Evolutionary conservation across 1,140 invertebrate genomes (phyloP), one percentile per base, ranked within the genome.

Genomic region (Drosophila equinoxialis): DNA sequence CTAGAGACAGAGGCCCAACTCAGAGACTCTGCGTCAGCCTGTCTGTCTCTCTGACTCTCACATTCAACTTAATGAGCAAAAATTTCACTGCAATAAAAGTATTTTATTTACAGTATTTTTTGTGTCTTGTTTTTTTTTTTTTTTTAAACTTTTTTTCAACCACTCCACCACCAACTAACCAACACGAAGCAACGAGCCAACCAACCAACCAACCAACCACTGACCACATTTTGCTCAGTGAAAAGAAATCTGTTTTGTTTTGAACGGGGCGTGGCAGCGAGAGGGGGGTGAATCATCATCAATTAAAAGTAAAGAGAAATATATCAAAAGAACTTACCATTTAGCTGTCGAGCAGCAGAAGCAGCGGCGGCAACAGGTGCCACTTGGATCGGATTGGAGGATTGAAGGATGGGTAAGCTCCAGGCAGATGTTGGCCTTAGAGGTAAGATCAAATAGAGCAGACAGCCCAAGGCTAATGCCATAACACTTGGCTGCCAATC

Each of bases 31-130:
- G 37, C 11, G 3, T 39, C 37, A 3, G 37, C 11, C 35, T 70
- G 30, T 30, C 69, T 73, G 37, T 8, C 41, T 76, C 68, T 51
- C 17, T 39, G 74, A 59, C 83, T 86, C 83, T 87, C 83, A 87
- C 79, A 87, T 67, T 71, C 11, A 69, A 42, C 60, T 87, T 87
- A 89, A 87, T 87, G 83, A 89, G 81, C 72, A 69, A 68, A 87
- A 86, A 86, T 87, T 87, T 87, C 83, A 87, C 83, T 87, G 70
- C 70, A 72, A 89, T 87, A 87, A 87, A 86, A 83, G 62, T 67
- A 72, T 66, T 87, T 86, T 76, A 79, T 67, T 78, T 76, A 71
- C 63, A 68, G 72, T 74, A 77, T 74, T 65, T 68, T 59, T 65
- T 79, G 58, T 37, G 35, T 37, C 5, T 11, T 37, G 35, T 37